Evolutionary conservation across 2,113 vertebrate species (phyloP).

Genomic region (Peromyscus maniculatus): DNA sequence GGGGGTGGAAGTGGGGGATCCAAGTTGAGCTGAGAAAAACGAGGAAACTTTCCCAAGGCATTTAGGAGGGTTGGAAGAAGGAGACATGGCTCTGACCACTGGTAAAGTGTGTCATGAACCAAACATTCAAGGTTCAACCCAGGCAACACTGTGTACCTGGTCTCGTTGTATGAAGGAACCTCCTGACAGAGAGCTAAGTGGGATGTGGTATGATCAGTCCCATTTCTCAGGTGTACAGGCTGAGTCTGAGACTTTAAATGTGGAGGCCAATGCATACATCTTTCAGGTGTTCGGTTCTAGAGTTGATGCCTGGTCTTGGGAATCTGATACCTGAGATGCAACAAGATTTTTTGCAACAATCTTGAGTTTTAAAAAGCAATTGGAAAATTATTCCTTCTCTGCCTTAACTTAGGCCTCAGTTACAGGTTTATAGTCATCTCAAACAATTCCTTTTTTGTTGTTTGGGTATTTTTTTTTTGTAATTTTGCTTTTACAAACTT

Average conservation of each 20-base stretch:
- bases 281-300: neutral
- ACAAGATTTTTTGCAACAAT: neutral
- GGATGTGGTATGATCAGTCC: neutral
- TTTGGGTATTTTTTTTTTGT: neutral
- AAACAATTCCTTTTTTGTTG: neutral
- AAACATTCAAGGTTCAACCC: neutral
- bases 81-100: neutral
- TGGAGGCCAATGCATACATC: neutral
- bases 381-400: neutral
- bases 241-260: constrained; percentile 31
- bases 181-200: neutral
- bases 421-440: neutral
- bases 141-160: neutral
- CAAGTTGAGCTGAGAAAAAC: neutral
- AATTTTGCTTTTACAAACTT: neutral
- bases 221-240: neutral
- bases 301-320: neutral
- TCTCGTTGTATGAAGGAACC: neutral
- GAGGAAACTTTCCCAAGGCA: neutral
- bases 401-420: neutral
- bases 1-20: no score
- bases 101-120: neutral
- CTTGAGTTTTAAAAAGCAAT: constrained; percentile 11
- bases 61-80: constrained; percentile 8
- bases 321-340: neutral